phyloP scores from a whole-genome alignment of 2,113 vertebrate genomes.

The Lepisosteus oculatus region DNA sequence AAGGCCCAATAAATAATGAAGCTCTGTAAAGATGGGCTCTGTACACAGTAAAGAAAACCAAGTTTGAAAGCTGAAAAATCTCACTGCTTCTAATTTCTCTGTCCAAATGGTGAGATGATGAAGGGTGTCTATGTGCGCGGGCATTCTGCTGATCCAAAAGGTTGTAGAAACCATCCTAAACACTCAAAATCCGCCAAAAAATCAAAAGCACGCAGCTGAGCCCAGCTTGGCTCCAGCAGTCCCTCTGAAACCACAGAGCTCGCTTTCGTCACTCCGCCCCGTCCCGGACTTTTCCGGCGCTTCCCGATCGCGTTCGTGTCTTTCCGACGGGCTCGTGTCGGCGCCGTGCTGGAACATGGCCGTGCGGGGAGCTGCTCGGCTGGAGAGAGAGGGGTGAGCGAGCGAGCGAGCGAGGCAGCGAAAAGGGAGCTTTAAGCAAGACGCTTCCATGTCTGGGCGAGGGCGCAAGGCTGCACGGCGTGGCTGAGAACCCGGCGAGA shows the following conservation, averaged over 20 bases:
- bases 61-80: no score
- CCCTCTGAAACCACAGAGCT: no score
- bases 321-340: conserved; percentile 13
- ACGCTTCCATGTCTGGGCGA: neutral
- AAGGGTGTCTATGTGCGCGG: no score
- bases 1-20: no score
- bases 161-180: neutral
- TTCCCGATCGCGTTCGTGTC: conserved; percentile 4
- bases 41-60: no score
- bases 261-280: neutral
- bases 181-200: neutral
- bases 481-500: neutral
- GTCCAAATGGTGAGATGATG: no score
- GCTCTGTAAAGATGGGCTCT: no score
- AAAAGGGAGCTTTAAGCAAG: neutral
- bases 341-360: conserved; percentile 25
- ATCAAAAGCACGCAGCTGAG: no score
- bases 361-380: conserved; percentile 11
- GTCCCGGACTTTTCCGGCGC: neutral
- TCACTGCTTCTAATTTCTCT: no score
- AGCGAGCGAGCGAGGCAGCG: neutral
- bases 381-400: neutral
- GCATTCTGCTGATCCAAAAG: no score
- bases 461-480: neutral
- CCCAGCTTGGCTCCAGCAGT: no score